Conservation (phyloP, 2,888 invertebrate genomes). For the Cephus sareptanus region DNA sequence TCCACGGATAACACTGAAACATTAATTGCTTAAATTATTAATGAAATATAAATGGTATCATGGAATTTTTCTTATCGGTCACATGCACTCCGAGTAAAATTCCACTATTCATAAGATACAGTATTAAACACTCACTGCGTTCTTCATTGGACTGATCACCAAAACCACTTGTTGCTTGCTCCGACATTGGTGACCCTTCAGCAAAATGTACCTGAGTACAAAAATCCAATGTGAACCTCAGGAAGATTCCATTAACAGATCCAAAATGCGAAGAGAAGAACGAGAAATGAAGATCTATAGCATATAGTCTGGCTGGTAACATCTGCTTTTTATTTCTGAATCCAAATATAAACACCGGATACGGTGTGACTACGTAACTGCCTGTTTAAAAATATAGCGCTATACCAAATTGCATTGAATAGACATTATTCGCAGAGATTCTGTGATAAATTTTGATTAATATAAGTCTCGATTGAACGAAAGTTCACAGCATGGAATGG, state of each 20-base stretch:
- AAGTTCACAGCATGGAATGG: not conserved
- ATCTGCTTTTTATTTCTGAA: not conserved
- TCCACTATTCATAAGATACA: conserved; percentile 6
- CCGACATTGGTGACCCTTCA: conserved; percentile 70
- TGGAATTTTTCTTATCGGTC: conserved; percentile 13
- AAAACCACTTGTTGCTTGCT: conserved; percentile 55
- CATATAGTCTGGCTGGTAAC: not conserved
- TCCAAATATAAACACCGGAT: not conserved
- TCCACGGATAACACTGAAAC: conserved; percentile 56
- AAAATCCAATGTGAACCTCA: conserved; percentile 13
- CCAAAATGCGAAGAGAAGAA: conserved; percentile 6
- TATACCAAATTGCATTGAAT: not conserved
- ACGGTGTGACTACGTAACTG: not conserved
- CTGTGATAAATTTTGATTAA: not conserved
- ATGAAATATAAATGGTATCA: conserved; percentile 5
- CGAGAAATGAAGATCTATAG: not conserved
- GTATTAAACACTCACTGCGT: conserved; percentile 48
- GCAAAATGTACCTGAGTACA: conserved; percentile 74
- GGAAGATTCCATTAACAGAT: not conserved
- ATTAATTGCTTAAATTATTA: not conserved
- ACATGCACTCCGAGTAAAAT: not conserved
- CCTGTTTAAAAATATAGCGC: not conserved
- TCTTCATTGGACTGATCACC: conserved; percentile 53
- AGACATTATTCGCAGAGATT: not conserved
- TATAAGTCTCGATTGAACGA: not conserved